phyloP scores from a whole-genome alignment of 1,140 invertebrate genomes.

The Hormaphis cornu region DNA sequence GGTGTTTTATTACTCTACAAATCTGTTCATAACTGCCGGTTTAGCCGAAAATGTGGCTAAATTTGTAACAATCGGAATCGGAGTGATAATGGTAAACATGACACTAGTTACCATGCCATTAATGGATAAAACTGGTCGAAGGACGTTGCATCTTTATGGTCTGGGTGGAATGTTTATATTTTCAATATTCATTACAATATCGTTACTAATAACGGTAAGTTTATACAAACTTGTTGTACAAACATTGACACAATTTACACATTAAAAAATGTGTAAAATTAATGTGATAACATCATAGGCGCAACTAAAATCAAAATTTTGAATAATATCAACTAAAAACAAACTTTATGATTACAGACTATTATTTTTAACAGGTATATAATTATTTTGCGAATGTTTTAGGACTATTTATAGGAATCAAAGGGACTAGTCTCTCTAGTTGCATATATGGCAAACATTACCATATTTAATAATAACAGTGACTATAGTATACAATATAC shows the following conservation, averaged over 20 bases:
- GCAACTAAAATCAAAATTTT: not conserved
- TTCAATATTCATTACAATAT: conserved; percentile 94
- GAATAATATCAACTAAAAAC: too few species aligned
- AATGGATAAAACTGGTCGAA: conserved; percentile 87
- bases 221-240: not conserved
- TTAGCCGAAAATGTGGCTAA: conserved; percentile 74
- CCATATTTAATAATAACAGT: too few species aligned
- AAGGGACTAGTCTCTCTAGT: too few species aligned
- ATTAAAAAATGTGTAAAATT: not conserved
- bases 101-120: conserved; percentile 91
- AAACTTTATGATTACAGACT: too few species aligned
- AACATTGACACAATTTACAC: not conserved
- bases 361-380: too few species aligned
- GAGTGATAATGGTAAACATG: conserved; percentile 92
- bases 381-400: not conserved
- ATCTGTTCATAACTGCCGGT: conserved; percentile 79
- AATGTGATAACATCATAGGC: not conserved
- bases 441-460: too few species aligned
- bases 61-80: conserved; percentile 93
- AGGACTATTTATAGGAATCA: not conserved
- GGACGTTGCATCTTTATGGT: conserved; percentile 89
- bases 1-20: conserved; percentile 96
- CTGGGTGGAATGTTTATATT: conserved; percentile 95
- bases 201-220: conserved; percentile 81
- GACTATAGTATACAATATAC: too few species aligned